Evolutionary conservation across 2,888 invertebrate species (phyloP).

Genomic region (Mongoloraphidia duomilia): DNA sequence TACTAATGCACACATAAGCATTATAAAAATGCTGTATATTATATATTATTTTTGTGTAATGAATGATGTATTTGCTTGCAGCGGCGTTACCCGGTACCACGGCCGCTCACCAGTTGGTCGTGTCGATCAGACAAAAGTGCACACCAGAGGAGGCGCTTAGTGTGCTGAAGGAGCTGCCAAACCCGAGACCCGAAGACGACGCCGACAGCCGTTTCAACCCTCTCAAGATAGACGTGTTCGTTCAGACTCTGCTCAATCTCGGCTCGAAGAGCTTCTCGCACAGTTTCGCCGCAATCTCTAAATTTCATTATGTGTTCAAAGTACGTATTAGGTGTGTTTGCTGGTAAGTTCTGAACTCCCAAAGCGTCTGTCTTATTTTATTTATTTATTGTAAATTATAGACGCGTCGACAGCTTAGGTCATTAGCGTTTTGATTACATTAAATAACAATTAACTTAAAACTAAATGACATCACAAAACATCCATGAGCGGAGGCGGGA

Average conservation of each 20-base stretch:
- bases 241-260: slow-evolving; percentile 84
- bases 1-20: too few species aligned
- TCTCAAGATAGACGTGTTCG: slow-evolving; percentile 90
- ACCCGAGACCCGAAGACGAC: slow-evolving; percentile 61
- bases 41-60: too few species aligned
- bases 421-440: too few species aligned
- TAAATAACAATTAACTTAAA: too few species aligned
- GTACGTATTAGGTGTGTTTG: slow-evolving; percentile 32
- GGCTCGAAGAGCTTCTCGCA: slow-evolving; percentile 97
- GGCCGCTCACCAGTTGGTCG: slow-evolving; percentile 74
- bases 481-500: too few species aligned
- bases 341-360: too few species aligned
- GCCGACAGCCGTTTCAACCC: slow-evolving; percentile 71
- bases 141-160: slow-evolving; percentile 79
- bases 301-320: slow-evolving; percentile 85
- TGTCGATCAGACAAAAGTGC: slow-evolving; percentile 78
- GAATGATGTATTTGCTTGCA: slow-evolving; percentile 23
- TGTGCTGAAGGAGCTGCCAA: slow-evolving; percentile 75
- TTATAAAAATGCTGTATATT: too few species aligned
- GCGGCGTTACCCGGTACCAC: slow-evolving; percentile 65
- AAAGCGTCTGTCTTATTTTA: too few species aligned
- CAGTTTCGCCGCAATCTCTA: slow-evolving; percentile 96
- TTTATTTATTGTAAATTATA: too few species aligned
- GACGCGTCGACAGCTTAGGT: too few species aligned
- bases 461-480: too few species aligned